Evolutionary conservation across 2,113 vertebrate species (phyloP), one percentile per base, ranked within the genome.

Genomic region (Xiphias gladius): DNA sequence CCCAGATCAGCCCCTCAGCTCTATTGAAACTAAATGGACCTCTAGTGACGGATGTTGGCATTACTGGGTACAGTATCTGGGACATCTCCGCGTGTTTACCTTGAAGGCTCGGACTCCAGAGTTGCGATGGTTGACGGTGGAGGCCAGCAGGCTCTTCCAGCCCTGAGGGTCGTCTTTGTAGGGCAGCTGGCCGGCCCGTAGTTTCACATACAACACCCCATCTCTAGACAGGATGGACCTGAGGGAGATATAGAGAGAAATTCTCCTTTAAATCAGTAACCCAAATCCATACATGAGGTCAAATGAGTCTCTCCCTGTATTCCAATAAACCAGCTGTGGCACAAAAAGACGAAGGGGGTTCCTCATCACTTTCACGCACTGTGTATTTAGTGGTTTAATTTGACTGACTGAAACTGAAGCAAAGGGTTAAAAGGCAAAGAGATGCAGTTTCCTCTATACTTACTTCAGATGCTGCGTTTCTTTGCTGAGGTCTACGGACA

Each of bases 121-220:
- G 84, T 90, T 97, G 24, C 94, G 93, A 63, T 96, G 97, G 83
- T 96, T 97, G 76, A 98, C 96, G 0, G 95, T 96, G 71, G 97
- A 97, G 5, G 98, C 96, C 74, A 99, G 83, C 24, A 99, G 92
- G 85, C 97, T 99, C 90, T 97, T 98, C 97, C 97, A 99, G 20
- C 98, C 98, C 91, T 97, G 98, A 0, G 98, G 98, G 79, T 99
- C 98, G 7, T 99, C 98, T 87, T 98, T 99, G 91, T 99, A 99
- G 2, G 98, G 98, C 24, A 99, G 96, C 93, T 99, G 98, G 30
- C 98, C 98, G 0, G 98, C 98, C 19, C 98, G 91, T 7, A 99
- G 95, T 82, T 99, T 99, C 24, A 99, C 98, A 4, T 99, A 99
- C 73, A 99, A 89, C 62, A 99, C 92, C 0, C 98, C 98, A 5